Evolutionary conservation across 2,888 invertebrate species (phyloP).

Genomic region (Ormyrus nitidulus): DNA sequence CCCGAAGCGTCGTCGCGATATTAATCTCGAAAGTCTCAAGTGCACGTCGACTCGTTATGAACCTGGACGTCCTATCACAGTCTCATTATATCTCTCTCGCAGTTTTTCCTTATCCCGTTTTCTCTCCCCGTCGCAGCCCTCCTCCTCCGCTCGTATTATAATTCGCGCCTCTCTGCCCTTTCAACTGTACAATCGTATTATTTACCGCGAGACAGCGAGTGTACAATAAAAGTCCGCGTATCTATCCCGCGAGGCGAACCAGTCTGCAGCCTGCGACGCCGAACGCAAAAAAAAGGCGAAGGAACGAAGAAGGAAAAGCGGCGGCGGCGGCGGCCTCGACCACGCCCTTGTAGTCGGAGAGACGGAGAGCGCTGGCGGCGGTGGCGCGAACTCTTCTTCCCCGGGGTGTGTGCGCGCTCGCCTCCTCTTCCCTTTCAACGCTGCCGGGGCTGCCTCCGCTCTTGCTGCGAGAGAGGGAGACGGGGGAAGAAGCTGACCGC

Average conservation of each 20-base stretch:
- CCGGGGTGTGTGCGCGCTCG: background rate
- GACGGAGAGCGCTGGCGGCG: background rate
- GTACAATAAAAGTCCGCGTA: background rate
- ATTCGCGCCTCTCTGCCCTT: too few species aligned
- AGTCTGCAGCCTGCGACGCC: background rate
- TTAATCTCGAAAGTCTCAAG: slow-evolving; percentile 8
- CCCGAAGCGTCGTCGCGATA: slow-evolving; percentile 15
- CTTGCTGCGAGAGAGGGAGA: too few species aligned
- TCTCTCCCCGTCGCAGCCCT: too few species aligned
- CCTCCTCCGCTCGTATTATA: too few species aligned
- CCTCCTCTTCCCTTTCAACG: slow-evolving; percentile 1
- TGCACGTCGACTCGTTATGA: background rate
- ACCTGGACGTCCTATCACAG: slow-evolving; percentile 45
- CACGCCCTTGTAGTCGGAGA: slow-evolving; percentile 38
- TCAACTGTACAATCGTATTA: too few species aligned
- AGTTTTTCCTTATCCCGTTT: background rate
- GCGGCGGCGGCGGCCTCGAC: slow-evolving; percentile 13
- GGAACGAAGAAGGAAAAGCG: background rate
- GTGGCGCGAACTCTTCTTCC: slow-evolving; percentile 9
- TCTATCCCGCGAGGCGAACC: background rate
- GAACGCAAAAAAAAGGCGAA: background rate
- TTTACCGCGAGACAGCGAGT: background rate
- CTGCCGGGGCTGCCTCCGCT: too few species aligned
- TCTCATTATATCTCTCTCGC: slow-evolving; percentile 57
- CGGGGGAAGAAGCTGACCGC: background rate